Conservation (phyloP, 2,888 invertebrate genomes). For the Coremacera marginata region DNA sequence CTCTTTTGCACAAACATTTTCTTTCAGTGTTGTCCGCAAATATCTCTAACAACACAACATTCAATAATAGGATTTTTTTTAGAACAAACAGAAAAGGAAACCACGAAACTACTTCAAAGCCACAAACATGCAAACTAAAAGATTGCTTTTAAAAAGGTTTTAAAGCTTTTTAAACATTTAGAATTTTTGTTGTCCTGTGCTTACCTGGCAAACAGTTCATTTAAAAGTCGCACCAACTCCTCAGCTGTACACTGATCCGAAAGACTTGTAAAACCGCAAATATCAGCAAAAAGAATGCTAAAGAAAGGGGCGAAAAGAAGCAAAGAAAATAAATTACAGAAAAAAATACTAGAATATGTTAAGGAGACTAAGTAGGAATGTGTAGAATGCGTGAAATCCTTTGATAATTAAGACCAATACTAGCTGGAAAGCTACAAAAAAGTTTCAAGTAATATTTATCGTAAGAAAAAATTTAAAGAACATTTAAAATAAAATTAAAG, state of each 20-base stretch:
- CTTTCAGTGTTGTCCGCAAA: no score
- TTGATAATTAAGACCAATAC: background rate
- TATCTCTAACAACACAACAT: no score
- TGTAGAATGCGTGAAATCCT: background rate
- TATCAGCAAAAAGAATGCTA: constrained; percentile 93
- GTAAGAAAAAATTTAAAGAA: no score
- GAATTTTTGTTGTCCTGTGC: constrained; percentile 44
- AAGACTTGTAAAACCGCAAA: constrained; percentile 91
- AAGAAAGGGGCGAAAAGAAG: constrained; percentile 15
- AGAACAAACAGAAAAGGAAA: no score
- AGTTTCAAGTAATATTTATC: no score
- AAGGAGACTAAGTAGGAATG: constrained; percentile 8
- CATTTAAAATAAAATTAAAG: background rate
- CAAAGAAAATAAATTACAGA: constrained; percentile 24
- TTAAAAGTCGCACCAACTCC: constrained; percentile 87
- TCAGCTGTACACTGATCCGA: constrained; percentile 94
- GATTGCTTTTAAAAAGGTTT: no score
- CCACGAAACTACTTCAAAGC: no score
- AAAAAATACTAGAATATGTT: background rate
- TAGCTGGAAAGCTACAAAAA: background rate
- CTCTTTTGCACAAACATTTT: no score
- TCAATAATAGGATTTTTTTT: no score
- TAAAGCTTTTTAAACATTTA: no score
- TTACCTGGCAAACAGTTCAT: constrained; percentile 91
- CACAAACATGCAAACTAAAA: no score